Base-by-base conservation (phyloP, 2,797 vertebrate species). In the Eutrigla gurnardus region DNA sequence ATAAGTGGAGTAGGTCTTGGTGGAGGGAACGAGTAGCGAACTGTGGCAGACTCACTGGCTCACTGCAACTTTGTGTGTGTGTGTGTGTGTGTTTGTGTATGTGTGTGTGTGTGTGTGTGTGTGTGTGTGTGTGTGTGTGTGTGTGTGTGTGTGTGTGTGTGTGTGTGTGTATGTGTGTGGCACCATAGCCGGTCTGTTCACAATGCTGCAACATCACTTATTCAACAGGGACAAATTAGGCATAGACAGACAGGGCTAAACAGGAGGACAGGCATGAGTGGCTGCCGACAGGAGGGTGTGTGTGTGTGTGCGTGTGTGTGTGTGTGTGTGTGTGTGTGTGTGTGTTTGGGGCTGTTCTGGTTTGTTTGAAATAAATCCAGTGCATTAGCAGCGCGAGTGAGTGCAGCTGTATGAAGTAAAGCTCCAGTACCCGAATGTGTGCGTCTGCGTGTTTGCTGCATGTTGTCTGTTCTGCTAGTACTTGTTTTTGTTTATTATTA, bases 171-270 rank as follows among this genome's bases (percentile, higher is more conserved):
- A 49, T 36, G 59, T 65, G 65, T 58, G 49, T 66, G 62, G 74
- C 47, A 63, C 57, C 65, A 6, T 78, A 79, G 72, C 70, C 67
- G 64, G 68, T 50, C 33, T 49, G 66, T 60, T 80, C 59, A 70
- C 61, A 82, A 73, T 53, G 70, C 58, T 65, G 64, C 37, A 0
- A 36, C 77, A 84, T 88, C 57, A 81, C 80, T 92, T 91, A 92
- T 91, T 90, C 68, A 92, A 53, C 82, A 83, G 81, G 77, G 84
- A 91, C 88, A 90, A 89, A 91, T 90, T 88, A 90, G 85, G 64
- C 45, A 69, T 57, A 59, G 81, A 86, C 77, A 77, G 81, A 83
- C 58, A 59, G 18, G 40, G 69, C 65, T 77, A 62, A 65, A 79
- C 75, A 83, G 54, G 1, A 57, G 42, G 72, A 70, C 50, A 68